Evolutionary conservation across 2,888 invertebrate species (phyloP), one percentile per base, ranked within the genome.

Genomic region (Pollenia labialis): DNA sequence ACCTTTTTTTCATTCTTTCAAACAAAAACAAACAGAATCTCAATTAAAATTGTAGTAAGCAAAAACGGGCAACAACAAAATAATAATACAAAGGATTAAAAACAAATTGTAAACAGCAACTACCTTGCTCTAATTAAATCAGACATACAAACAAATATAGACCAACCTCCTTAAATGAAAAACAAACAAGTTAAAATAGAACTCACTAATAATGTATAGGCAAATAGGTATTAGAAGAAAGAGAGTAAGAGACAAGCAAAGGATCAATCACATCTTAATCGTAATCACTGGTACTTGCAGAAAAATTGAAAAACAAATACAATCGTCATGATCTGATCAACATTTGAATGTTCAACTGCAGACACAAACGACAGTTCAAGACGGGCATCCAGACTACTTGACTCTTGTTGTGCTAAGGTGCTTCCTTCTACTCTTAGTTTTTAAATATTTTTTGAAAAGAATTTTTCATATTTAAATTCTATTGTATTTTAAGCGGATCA

Each of bases 401-500:
- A 85, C 74, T 85, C 74, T 74, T 74, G 58, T 74, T 52, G 64
- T 42, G 40, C 9, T 77, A 56, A n/a, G 32, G 12, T 56, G 46
- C n/a, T 75, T 16, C 42, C 23, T 50, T 46, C 16, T 23, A 12
- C 32, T 12, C 16, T 48, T 74, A 16, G 18, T 64, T 44, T 54
- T 9, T n/a, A 42, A 54, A 18, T 7, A 11, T 16, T 60, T 32
- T n/a, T 40, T n/a, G n/a, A n/a, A 3, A 48, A n/a, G n/a, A 32
- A 14, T 50, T 79, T 60, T 81, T 76, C 46, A 77, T 56, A 71
- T 71, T 56, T n/a, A 64, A 68, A 72, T 18, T 72, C 50, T 23
- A 54, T 85, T 86, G 75, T 80, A 54, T 16, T 69, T 74, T 64
- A 82, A 82, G 85, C 82, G 82, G 79, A 76, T 86, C 60, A 86